Base-by-base conservation (phyloP, 2,888 invertebrate species). In the Drosophila paranaensis region DNA sequence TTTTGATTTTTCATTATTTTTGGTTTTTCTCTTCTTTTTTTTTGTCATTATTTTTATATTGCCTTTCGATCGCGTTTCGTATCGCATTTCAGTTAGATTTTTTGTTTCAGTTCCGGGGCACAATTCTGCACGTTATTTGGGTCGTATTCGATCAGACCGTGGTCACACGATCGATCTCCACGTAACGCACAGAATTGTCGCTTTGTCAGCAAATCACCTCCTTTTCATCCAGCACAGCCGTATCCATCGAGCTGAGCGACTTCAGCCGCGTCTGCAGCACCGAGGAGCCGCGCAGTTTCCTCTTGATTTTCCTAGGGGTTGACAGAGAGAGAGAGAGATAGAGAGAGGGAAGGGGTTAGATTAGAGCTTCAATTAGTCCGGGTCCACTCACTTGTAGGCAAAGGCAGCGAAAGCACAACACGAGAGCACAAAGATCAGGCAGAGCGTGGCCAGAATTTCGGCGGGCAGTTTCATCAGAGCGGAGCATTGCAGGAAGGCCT, bases 141-240 rank as follows among this genome's bases (percentile, higher is more conserved):
- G 54, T 56, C 71, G 81, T 77, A 70, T 66, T 70, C 88, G 90
- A 92, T 97, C 97, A 97, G 94, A 97, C 97, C 82, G 97, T 97
- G 91, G 97, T 97, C 92, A 97, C 97, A 77, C 97, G 95, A 93
- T 97, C 97, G 88, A 97, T 95, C 93, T 97, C 97, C 92, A 97
- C 96, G 93, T 97, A 97, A 92, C 97, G 96, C 94, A 97, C 97
- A 95, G 97, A 97, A 96, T 96, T 96, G 95, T 97, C 97, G 96
- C 96, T 97, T 95, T 97, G 97, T 97, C 97, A 97, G 97, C 97
- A 97, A 95, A 97, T 97, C 94, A 97, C 96, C 93, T 97, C 97
- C 93, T 97, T 97, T 89, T 96, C 96, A 88, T 96, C 97, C 89
- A 97, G 95, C 75, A 96, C 96, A 77, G 96, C 96, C 79, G 97